Evolutionary conservation across 2,113 vertebrate genomes (phyloP).

Genomic region (Tachuris rubrigastra): DNA sequence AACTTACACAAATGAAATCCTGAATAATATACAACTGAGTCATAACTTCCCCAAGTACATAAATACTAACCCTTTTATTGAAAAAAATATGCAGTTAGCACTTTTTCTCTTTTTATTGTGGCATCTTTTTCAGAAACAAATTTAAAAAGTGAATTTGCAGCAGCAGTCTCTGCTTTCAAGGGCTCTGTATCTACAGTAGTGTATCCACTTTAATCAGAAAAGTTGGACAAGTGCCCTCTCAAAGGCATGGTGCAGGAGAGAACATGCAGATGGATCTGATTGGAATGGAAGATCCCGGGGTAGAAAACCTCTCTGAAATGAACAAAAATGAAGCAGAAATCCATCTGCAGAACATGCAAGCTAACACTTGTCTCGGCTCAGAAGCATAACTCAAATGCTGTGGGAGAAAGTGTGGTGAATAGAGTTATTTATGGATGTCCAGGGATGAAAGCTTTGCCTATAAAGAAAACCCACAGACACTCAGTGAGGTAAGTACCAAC

Average conservation of each 20-base stretch:
- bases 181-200: not conserved
- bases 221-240: not conserved
- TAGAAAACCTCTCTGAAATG: conserved; percentile 41
- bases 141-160: not conserved
- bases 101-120: conserved; percentile 13
- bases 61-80: conserved; percentile 1
- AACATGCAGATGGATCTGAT: conserved; percentile 13
- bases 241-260: not conserved
- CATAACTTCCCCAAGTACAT: conserved; percentile 30
- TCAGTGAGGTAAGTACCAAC: conserved; percentile 44
- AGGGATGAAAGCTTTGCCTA: conserved; percentile 50
- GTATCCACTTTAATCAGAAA: conserved; percentile 17
- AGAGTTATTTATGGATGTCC: conserved; percentile 56
- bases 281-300: not conserved
- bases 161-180: not conserved
- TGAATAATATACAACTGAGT: conserved; percentile 37
- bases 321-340: conserved; percentile 60
- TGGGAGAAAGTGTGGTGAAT: not conserved
- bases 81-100: conserved; percentile 39
- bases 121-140: conserved; percentile 13
- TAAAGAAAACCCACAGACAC: conserved; percentile 57
- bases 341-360: conserved; percentile 53
- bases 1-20: conserved; percentile 52
- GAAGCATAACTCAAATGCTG: conserved; percentile 29
- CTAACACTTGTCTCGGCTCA: conserved; percentile 48